phyloP scores from a whole-genome alignment of 2,113 vertebrate species.

The Cygnus atratus region DNA sequence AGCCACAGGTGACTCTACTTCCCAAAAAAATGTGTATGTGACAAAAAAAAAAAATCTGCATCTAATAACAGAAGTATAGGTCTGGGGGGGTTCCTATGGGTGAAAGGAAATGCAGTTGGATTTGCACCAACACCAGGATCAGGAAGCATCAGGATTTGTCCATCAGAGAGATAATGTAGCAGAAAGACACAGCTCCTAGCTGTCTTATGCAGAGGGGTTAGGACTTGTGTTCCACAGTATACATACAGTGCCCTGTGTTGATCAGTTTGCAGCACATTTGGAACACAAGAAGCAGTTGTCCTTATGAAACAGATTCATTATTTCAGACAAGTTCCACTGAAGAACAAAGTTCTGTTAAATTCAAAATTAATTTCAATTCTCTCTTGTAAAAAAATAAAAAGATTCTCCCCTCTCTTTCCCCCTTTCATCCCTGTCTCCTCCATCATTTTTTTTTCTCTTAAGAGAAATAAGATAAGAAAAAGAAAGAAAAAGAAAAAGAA shows the following conservation, averaged over 20 bases:
- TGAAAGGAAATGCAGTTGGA: not conserved
- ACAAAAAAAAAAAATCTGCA: not conserved
- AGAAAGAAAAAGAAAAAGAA: no score
- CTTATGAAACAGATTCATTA: not conserved
- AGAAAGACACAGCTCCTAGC: not conserved
- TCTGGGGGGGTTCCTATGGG: not conserved
- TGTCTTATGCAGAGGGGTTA: not conserved
- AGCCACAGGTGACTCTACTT: not conserved
- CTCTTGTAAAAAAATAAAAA: not conserved
- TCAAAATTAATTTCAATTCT: not conserved
- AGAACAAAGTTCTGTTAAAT: not conserved
- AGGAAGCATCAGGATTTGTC: not conserved
- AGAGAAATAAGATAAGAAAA: not conserved
- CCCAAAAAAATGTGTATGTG: not conserved
- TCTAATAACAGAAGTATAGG: not conserved
- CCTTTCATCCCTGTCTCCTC: not conserved
- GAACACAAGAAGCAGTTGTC: not conserved
- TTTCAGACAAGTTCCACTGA: not conserved
- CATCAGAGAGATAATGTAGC: not conserved
- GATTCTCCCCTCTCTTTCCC: accelerated
- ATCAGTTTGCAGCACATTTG: not conserved
- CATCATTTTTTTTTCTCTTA: not conserved
- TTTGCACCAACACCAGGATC: not conserved
- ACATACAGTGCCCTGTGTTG: not conserved
- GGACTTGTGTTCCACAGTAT: not conserved